phyloP scores from a whole-genome alignment of 2,797 vertebrate species.

The Myoxocephalus aenaeus region DNA sequence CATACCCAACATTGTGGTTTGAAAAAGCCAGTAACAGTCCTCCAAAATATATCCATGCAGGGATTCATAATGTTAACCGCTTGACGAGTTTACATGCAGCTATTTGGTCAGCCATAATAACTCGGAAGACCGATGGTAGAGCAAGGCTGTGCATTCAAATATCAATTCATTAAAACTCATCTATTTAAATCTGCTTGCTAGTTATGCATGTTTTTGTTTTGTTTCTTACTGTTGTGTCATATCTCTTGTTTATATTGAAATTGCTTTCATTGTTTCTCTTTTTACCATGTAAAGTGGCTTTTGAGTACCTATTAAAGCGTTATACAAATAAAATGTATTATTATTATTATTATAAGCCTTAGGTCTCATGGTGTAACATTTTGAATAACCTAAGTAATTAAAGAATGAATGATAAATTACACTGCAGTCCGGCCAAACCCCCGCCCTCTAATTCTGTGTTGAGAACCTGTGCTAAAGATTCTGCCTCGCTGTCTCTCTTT shows the following conservation, averaged over 20 bases:
- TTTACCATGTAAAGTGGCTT: too few species aligned
- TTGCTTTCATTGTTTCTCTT: too few species aligned
- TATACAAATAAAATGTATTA: too few species aligned
- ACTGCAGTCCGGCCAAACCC: neutral
- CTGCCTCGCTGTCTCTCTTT: constrained; percentile 20
- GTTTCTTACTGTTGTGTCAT: too few species aligned
- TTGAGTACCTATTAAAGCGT: too few species aligned
- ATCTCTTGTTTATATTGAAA: too few species aligned
- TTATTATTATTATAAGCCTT: neutral
- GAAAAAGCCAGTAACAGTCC: neutral
- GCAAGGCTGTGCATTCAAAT: neutral
- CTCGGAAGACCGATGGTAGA: neutral
- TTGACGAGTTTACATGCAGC: neutral
- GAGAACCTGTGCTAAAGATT: constrained; percentile 13
- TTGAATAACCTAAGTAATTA: neutral
- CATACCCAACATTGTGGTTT: neutral
- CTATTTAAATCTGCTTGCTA: too few species aligned
- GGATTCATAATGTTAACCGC: neutral
- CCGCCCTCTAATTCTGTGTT: neutral
- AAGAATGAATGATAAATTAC: constrained; percentile 4
- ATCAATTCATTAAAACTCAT: neutral
- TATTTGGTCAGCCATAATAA: neutral
- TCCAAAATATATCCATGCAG: neutral
- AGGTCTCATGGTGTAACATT: neutral
- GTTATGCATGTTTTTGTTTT: too few species aligned